A percentile compares a stretch with the other conserved stretches of the same genome.
Evolutionary conservation across 2,113 vertebrate species (phyloP).

Genomic region (Brachyhypopomus gauderio): DNA sequence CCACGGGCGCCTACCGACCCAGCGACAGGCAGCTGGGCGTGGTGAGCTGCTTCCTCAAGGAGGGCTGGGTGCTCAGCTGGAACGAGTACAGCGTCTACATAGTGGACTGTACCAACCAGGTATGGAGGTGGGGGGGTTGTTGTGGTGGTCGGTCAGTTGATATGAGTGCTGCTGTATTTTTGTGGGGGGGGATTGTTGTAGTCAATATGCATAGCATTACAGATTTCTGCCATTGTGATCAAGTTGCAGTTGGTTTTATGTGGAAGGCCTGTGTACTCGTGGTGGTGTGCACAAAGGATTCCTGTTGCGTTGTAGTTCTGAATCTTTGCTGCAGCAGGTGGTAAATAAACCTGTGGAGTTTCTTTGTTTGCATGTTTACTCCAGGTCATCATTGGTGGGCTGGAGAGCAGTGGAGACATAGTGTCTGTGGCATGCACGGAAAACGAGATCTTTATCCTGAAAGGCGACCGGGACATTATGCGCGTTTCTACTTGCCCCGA

Average conservation of each 20-base stretch:
- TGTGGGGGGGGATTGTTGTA: too few relatives aligned
- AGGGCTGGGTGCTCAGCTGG: constrained; percentile 96
- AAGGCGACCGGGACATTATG: constrained; percentile 92
- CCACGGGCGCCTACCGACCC: constrained; percentile 71
- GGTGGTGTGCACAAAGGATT: too few relatives aligned
- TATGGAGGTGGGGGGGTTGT: constrained; percentile 46
- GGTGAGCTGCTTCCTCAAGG: constrained; percentile 84
- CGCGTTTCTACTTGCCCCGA: constrained; percentile 89
- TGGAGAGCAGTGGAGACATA: constrained; percentile 93
- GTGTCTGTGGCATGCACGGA: constrained; percentile 93
- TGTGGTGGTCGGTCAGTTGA: neutral
- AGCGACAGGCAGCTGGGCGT: constrained; percentile 87
- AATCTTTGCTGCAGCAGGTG: neutral
- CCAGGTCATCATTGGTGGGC: constrained; percentile 86
- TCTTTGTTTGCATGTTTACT: constrained; percentile 41
- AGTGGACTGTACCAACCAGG: constrained; percentile 88
- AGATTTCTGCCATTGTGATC: too few relatives aligned
- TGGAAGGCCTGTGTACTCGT: too few relatives aligned
- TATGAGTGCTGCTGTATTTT: too few relatives aligned
- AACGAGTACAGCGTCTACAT: constrained; percentile 95
- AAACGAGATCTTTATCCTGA: constrained; percentile 94
- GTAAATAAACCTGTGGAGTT: neutral
- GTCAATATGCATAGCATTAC: too few relatives aligned
- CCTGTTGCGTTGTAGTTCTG: neutral
- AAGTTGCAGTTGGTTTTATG: too few relatives aligned